Evolutionary conservation across 64 coral and sea anemone species (phyloP).

Genomic region (Montipora sp.): DNA sequence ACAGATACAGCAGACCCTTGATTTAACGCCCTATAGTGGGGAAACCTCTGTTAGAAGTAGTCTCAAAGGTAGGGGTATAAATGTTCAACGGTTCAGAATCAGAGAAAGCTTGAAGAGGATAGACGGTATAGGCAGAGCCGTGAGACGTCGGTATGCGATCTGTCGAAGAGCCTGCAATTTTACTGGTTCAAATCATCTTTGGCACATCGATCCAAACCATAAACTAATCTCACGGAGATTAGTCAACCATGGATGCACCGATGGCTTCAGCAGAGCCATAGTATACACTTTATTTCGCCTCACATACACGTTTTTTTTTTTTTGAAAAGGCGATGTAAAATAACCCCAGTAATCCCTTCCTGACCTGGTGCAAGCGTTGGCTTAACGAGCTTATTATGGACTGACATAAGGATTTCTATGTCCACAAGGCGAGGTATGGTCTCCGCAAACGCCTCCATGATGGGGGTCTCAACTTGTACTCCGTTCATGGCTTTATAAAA

Average conservation of each 20-base stretch:
- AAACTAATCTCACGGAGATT: background rate
- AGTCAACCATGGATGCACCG: too few species aligned
- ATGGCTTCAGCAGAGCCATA: too few species aligned
- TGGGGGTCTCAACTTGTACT: constrained; percentile 27
- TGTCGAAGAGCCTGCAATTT: too few species aligned
- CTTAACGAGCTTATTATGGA: constrained; percentile 18
- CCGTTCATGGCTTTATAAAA: constrained; percentile 38
- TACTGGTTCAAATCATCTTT: too few species aligned
- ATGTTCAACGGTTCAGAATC: background rate
- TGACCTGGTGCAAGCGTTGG: constrained; percentile 26
- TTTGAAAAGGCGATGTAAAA: constrained; percentile 13
- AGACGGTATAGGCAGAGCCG: too few species aligned
- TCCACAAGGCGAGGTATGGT: constrained; percentile 44
- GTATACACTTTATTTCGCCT: background rate
- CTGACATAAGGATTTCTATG: constrained; percentile 28
- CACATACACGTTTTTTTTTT: constrained; percentile 12
- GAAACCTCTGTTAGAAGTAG: constrained; percentile 23
- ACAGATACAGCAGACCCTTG: background rate
- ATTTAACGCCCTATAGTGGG: constrained; percentile 28
- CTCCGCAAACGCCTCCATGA: constrained; percentile 49
- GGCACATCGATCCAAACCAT: background rate
- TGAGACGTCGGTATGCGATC: too few species aligned
- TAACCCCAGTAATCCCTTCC: background rate
- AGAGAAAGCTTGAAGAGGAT: too few species aligned
- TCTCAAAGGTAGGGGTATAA: background rate